Evolutionary conservation across 2,797 vertebrate species (phyloP).

Genomic region (Clarias fuscus): DNA sequence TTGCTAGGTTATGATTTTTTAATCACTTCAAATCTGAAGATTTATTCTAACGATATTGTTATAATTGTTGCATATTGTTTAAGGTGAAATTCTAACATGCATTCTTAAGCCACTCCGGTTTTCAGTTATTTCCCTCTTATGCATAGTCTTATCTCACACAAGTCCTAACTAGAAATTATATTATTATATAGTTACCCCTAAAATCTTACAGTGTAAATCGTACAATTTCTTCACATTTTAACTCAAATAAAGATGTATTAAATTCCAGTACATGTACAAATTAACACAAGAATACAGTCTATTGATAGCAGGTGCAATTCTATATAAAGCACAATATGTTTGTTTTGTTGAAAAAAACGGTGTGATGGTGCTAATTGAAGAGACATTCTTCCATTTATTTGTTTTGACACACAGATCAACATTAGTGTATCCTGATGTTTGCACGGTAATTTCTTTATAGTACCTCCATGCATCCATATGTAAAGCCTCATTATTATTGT

Average conservation of each 20-base stretch:
- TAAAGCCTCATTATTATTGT: not conserved
- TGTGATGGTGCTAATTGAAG: slow-evolving; percentile 30
- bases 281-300: not conserved
- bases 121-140: not conserved
- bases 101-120: not conserved
- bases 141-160: not conserved
- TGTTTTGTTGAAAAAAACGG: not conserved
- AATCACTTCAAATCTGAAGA: not conserved
- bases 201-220: not conserved
- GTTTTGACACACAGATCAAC: not conserved
- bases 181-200: not conserved
- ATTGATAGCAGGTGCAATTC: not conserved
- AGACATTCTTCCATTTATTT: slow-evolving; percentile 7
- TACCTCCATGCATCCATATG: slow-evolving; percentile 3
- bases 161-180: not conserved
- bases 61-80: not conserved
- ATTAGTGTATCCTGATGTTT: not conserved
- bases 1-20: not conserved
- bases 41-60: not conserved
- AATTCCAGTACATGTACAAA: not conserved
- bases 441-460: slow-evolving; percentile 10
- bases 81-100: not conserved
- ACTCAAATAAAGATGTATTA: not conserved
- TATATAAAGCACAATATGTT: not conserved
- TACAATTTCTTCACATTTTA: not conserved